Conservation (phyloP, 2,113 vertebrate species). For the Hucho hucho region DNA sequence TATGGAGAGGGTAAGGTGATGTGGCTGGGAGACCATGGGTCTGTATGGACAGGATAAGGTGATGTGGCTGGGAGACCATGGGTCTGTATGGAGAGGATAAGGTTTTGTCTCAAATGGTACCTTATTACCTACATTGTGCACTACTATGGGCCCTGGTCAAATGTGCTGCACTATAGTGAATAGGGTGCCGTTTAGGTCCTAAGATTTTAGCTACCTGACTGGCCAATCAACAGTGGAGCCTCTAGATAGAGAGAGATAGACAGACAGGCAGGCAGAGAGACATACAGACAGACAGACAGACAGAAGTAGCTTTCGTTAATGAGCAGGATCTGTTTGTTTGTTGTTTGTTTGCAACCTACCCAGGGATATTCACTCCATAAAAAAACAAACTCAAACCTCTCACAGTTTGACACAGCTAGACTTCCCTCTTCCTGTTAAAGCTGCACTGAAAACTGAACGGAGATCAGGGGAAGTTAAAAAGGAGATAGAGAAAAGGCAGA, state of each 20-base stretch:
- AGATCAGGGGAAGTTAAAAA: constrained; percentile 27
- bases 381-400: constrained; percentile 17
- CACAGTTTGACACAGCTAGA: constrained; percentile 48
- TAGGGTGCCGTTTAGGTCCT: constrained; percentile 2
- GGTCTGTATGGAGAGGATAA: constrained; percentile 1
- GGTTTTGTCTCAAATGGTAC: background rate
- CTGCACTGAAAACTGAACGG: background rate
- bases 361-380: constrained; percentile 59
- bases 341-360: constrained; percentile 67
- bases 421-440: constrained; percentile 51
- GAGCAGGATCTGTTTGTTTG: constrained; percentile 60
- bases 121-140: no score
- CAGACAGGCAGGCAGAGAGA: constrained; percentile 40
- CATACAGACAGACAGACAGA: constrained; percentile 53
- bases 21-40: constrained; percentile 46
- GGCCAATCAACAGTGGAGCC: constrained; percentile 58
- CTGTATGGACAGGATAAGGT: constrained; percentile 1
- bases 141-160: no score
- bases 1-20: background rate
- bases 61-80: constrained; percentile 47
- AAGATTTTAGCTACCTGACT: constrained; percentile 52
- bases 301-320: constrained; percentile 62
- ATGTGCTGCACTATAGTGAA: no score
- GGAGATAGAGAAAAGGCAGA: constrained; percentile 50
- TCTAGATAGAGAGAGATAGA: constrained; percentile 37